Evolutionary conservation across 2,888 invertebrate genomes (phyloP), one percentile per base, ranked within the genome.

Genomic region (Chrysina gloriosa): DNA sequence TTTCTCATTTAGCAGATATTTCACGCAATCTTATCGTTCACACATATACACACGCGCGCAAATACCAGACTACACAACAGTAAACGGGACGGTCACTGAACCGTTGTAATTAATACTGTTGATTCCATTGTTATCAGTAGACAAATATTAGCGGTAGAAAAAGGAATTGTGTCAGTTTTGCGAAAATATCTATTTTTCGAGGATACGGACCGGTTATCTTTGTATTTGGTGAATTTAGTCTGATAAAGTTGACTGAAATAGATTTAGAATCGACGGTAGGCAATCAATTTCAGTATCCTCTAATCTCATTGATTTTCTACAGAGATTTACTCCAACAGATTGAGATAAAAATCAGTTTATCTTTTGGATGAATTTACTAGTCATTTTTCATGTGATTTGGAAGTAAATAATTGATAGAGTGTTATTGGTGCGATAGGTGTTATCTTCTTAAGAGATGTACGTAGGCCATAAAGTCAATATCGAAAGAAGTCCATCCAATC

Each of bases 81-180:
- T 45, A 45, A 45, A 7, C 21, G 29, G 50, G 50, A 3, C 27
- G 50, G 50, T 6, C 50, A 50, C 7, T 61, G 42, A 61, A 39
- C 61, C 14, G 5, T 5, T 61, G 25, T n/a, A 14, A 25, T 42
- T 42, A 61, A 3, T 39, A 19, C 39, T 39, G 36, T 58, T 58
- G 19, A 39, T n/a, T 14, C 25, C 31, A 11, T n/a, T n/a, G 39
- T 42, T 23, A 39, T 42, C 45, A 25, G 11, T 27, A 61, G 14
- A 39, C 23, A 61, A 61, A 61, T 50, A 50, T 50, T 29, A 16
- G 7, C 6, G 1, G 47, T 16, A 6, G 14, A 50, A 29, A 29
- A 34, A 34, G 34, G 2, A 29, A 29, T 50, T 27, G 27, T 50
- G 2, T 27, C 11, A 27, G 7, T 29, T 16, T 27, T 27, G 50